Conservation (phyloP, 2,888 invertebrate genomes). For the Cataglyphis cursor region DNA sequence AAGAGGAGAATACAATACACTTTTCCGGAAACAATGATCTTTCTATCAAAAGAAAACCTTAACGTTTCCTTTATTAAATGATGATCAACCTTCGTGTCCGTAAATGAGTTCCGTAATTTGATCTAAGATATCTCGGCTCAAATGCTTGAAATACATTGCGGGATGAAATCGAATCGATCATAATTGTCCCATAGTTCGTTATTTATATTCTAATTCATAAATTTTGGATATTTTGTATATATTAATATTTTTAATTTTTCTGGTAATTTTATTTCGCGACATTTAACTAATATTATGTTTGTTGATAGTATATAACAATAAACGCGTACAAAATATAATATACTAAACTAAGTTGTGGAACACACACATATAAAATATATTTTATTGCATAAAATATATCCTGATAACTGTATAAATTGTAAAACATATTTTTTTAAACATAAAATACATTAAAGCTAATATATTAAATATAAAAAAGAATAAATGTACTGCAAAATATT, state of each 20-base stretch:
- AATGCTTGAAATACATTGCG: background rate
- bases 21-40: conserved; percentile 51
- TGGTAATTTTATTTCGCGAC: background rate
- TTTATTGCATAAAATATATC: conserved; percentile 14
- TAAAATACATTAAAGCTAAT: conserved; percentile 10
- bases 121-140: background rate
- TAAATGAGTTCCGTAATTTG: conserved; percentile 22
- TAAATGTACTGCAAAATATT: conserved; percentile 16
- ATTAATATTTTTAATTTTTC: background rate
- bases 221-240: background rate
- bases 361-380: conserved; percentile 4
- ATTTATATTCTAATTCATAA: background rate
- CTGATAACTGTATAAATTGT: conserved; percentile 1
- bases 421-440: background rate
- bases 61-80: conserved; percentile 22
- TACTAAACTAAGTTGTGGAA: conserved; percentile 9
- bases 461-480: conserved; percentile 15
- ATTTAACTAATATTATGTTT: background rate
- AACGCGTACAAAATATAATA: background rate
- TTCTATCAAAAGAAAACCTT: conserved; percentile 21
- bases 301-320: background rate
- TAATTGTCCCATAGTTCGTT: background rate
- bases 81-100: background rate
- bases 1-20: conserved; percentile 60
- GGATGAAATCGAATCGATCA: background rate